Base-by-base conservation (phyloP, 2,797 vertebrate genomes). In the Atherinosoma microstoma region DNA sequence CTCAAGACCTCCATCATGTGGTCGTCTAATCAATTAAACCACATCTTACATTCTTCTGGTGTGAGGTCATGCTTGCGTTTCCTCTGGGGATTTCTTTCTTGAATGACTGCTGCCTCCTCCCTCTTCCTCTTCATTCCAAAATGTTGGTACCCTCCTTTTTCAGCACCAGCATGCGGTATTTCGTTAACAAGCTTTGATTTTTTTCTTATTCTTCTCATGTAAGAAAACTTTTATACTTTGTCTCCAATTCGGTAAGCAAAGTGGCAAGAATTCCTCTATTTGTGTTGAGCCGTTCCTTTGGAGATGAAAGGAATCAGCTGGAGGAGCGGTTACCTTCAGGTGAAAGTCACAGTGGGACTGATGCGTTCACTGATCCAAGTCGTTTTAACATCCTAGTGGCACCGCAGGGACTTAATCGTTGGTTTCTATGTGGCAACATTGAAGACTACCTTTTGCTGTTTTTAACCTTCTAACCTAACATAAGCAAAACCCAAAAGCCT, bases 21-120 rank as follows among this genome's bases (percentile, higher is more conserved):
- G 47, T 82, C 84, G 73, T 84, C 77, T 58, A 96, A 96, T 96
- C 90, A 93, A 97, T 95, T 94, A 95, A 94, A 84, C 85, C 38
- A 54, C 81, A 95, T 95, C 91, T 91, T 92, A 94, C 94, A 95
- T 97, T 96, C 95, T 89, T 94, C 68, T 67, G 80, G 75, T 87
- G 92, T 96, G 94, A 96, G 93, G 93, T 98, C 95, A 96, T 64
- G 77, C 72, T 73, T 69, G 24, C 8, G 15, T 87, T 89, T 91
- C 87, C 87, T 86, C 77, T 0, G 54, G 78, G 84, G 78, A 40
- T 58, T 86, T 87, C 60, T 84, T 58, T 73, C 64, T 62, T 72
- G 49, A 78, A 65, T 75, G 60, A 69, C 67, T 65, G 29, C 65
- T 66, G 53, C 57, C 65, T 61, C 75, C 60, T 59, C 72, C 30